Evolutionary conservation across 2,113 vertebrate species (phyloP).

Genomic region (Rhea americana): DNA sequence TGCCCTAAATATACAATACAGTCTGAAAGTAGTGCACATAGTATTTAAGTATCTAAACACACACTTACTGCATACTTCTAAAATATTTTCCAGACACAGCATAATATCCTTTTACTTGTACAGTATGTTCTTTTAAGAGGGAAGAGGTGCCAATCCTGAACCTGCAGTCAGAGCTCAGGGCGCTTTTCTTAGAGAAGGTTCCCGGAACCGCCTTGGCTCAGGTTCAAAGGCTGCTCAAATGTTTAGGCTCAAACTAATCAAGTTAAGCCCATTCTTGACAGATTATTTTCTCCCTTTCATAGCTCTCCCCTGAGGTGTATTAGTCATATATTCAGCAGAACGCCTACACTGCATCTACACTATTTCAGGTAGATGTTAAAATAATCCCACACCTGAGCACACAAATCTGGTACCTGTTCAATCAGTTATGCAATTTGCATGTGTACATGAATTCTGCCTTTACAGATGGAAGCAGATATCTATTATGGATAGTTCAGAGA

Average conservation of each 20-base stretch:
- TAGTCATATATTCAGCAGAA: conserved; percentile 35
- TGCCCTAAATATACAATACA: background rate
- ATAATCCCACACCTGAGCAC: conserved; percentile 22
- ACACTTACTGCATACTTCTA: background rate
- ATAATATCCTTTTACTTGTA: background rate
- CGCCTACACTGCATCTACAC: background rate
- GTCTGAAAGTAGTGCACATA: background rate
- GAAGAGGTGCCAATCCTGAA: background rate
- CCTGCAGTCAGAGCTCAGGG: background rate
- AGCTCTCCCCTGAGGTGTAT: background rate
- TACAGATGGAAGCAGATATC: background rate
- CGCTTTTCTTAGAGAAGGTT: background rate
- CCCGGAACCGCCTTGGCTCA: background rate
- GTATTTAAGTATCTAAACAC: background rate
- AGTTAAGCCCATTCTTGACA: conserved; percentile 15
- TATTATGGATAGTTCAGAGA: background rate
- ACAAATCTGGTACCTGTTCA: conserved; percentile 14
- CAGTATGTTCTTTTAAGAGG: background rate
- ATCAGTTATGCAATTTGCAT: background rate
- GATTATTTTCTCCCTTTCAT: conserved; percentile 15
- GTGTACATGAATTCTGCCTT: background rate
- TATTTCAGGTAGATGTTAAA: conserved; percentile 28
- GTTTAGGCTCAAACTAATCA: conserved; percentile 37
- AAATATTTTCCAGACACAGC: background rate
- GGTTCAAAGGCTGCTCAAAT: conserved; percentile 38